Conservation (phyloP, 2,888 invertebrate genomes). For the Drosophila neotestacea region DNA sequence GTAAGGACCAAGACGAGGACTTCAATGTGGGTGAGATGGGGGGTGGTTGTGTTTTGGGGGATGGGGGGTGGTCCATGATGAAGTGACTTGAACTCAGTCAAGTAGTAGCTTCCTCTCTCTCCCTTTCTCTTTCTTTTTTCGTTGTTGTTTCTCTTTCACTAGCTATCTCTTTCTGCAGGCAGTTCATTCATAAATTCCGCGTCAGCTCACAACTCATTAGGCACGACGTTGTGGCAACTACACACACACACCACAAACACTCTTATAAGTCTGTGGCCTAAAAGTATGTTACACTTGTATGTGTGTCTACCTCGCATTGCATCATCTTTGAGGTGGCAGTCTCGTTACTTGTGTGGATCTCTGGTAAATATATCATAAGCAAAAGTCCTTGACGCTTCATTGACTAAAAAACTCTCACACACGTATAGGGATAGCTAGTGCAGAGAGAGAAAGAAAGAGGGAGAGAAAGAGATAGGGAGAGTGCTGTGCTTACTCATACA, state of each 20-base stretch:
- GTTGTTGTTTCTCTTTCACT: conserved; percentile 8
- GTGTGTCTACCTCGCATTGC: conserved; percentile 63
- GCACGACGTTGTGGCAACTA: conserved; percentile 63
- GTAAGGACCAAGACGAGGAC: conserved; percentile 35
- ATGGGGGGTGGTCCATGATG: conserved; percentile 40
- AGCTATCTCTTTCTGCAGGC: conserved; percentile 43
- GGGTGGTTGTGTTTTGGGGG: background rate
- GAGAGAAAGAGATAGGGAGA: conserved; percentile 3
- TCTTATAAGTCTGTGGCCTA: conserved; percentile 52
- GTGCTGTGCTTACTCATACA: conserved; percentile 41
- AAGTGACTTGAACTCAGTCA: conserved; percentile 59
- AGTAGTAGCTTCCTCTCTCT: conserved; percentile 23
- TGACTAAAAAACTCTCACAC: conserved; percentile 71
- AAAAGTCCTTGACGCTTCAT: conserved; percentile 80
- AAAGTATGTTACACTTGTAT: conserved; percentile 50
- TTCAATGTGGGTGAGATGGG: conserved; percentile 16
- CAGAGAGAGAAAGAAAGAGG: background rate
- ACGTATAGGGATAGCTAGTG: conserved; percentile 9
- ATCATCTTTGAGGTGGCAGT: conserved; percentile 71
- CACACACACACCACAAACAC: conserved; percentile 31
- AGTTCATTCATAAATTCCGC: conserved; percentile 78
- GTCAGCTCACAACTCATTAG: conserved; percentile 79
- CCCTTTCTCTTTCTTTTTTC: background rate
- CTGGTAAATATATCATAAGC: conserved; percentile 74
- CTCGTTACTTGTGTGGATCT: conserved; percentile 53